phyloP scores from a whole-genome alignment of 2,888 invertebrate genomes.

The Philereme vetulata region DNA sequence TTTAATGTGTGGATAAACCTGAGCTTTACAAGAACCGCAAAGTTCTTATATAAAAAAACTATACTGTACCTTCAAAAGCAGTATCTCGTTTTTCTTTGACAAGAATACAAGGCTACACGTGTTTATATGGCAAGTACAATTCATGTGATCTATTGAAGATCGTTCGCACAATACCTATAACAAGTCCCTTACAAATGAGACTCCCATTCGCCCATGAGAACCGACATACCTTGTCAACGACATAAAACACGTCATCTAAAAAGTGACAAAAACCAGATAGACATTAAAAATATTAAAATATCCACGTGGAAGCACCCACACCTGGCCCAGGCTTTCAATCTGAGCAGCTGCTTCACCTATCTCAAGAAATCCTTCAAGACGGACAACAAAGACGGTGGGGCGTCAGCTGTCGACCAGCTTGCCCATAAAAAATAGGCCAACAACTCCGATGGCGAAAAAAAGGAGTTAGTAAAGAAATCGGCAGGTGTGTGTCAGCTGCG shows the following conservation, averaged over 20 bases:
- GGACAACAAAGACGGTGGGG: conserved; percentile 46
- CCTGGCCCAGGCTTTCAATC: conserved; percentile 66
- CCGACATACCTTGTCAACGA: conserved; percentile 22
- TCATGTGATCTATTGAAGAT: background rate
- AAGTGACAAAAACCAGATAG: conserved; percentile 41
- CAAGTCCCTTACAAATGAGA: conserved; percentile 23
- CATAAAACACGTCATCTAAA: conserved; percentile 33
- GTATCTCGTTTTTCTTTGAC: no score
- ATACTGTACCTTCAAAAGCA: no score
- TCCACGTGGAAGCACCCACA: conserved; percentile 68
- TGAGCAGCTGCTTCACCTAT: conserved; percentile 60
- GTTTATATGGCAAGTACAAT: background rate
- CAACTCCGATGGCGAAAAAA: conserved; percentile 77
- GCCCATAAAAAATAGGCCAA: conserved; percentile 83
- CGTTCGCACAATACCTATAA: conserved; percentile 15
- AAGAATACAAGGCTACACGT: conserved; percentile 2
- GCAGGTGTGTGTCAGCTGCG: conserved; percentile 81
- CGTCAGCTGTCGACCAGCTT: conserved; percentile 80
- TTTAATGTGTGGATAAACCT: no score
- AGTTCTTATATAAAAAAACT: no score
- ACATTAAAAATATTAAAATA: conserved; percentile 44
- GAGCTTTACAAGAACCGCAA: no score
- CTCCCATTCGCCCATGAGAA: conserved; percentile 31
- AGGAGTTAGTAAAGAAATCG: conserved; percentile 77
- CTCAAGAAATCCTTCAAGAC: conserved; percentile 49